A percentile compares a stretch with the other conserved stretches of the same genome.
Conservation (phyloP, 2,888 invertebrate genomes). For the Philereme vetulata region DNA sequence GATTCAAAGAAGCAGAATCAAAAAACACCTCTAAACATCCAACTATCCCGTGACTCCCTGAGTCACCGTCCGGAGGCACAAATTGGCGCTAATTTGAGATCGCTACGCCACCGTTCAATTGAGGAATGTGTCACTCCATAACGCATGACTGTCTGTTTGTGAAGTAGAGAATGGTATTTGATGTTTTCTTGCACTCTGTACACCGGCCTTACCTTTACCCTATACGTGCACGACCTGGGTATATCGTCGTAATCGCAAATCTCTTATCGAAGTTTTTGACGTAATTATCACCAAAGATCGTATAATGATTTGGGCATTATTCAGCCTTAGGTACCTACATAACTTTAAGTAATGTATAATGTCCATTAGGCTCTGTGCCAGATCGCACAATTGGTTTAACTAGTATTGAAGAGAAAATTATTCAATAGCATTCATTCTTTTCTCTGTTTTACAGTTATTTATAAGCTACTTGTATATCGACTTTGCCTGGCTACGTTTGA, state of each 20-base stretch:
- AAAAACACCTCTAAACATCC: conserved; percentile 17
- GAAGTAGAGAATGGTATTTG: conserved; percentile 19
- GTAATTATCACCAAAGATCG: too few relatives aligned
- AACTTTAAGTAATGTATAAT: too few relatives aligned
- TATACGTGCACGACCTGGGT: too few relatives aligned
- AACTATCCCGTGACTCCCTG: conserved; percentile 30
- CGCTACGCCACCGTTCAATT: conserved; percentile 72
- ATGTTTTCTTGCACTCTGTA: conserved; percentile 8
- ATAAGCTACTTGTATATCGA: not conserved
- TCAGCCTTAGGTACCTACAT: too few relatives aligned
- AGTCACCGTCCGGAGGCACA: conserved; percentile 74
- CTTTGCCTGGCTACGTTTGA: too few relatives aligned
- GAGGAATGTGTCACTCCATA: conserved; percentile 80
- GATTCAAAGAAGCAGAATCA: conserved; percentile 8
- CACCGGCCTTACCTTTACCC: not conserved
- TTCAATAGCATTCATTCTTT: not conserved
- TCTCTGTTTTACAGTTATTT: not conserved
- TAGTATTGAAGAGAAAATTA: not conserved
- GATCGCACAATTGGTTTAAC: not conserved
- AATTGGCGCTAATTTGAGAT: conserved; percentile 82
- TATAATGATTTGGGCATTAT: too few relatives aligned
- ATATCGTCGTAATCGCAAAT: too few relatives aligned
- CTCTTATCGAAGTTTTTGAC: too few relatives aligned
- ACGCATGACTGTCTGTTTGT: conserved; percentile 39
- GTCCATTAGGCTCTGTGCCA: not conserved